Evolutionary conservation across 2,888 invertebrate species (phyloP), one percentile per base, ranked within the genome.

Genomic region (Heliconius hortense): DNA sequence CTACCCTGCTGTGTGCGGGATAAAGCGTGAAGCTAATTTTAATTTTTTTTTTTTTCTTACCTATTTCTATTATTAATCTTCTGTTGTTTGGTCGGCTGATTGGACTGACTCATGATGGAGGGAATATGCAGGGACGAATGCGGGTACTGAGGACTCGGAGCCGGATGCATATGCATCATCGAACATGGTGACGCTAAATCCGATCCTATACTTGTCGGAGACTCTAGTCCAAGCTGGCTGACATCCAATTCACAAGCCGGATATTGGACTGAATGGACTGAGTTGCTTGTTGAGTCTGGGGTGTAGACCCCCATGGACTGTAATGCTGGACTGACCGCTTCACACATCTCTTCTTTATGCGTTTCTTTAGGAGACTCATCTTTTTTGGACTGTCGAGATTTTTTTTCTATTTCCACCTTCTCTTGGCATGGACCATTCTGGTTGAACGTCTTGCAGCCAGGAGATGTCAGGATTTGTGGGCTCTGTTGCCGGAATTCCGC

Each of bases 291-390:
- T 0, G 97, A 96, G 83, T 97, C 97, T 0, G 97, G 97, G 0
- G 97, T 97, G 84, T 98, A 98, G 0, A 97, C 97, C 0, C 97
- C 97, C 96, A 97, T 96, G 1, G 97, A 97, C n/a, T 96, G 96
- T 78, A 97, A 89, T 70, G 96, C 96, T 0, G 95, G 94, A 67
- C 94, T 94, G 11, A 92, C 93, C 0, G 93, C 89, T 73, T 92
- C 93, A 66, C 93, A 92, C 84, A 89, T 84, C 80, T 94, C 94
- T 72, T 94, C 94, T 70, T 94, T 93, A 21, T 85, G 86, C 0
- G 81, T 85, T 7, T 93, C 91, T 71, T 91, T 92, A 0, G 89
- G 88, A 0, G 89, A 87, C 60, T 93, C 94, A 60, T 93, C 93
- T 78, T 94, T 94, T 79, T 94, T 94, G 4, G 82, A 80, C 24